Evolutionary conservation across 2,113 vertebrate genomes (phyloP).

Genomic region (Otolemur garnettii): DNA sequence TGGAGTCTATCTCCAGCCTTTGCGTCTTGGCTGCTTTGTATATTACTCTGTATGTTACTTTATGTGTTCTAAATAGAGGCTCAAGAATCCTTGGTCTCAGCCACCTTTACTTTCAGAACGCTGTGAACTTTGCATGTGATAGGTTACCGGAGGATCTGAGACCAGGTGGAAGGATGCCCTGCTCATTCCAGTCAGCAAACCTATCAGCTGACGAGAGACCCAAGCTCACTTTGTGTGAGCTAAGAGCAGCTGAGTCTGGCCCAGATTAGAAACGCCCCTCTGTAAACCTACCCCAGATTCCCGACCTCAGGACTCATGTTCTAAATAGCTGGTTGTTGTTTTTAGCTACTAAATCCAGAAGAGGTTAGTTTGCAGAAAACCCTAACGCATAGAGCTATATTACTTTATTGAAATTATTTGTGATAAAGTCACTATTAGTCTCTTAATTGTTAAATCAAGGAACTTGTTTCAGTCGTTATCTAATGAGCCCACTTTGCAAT

Average conservation of each 20-base stretch:
- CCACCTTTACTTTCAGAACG: not conserved
- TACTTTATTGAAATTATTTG: conserved; percentile 7
- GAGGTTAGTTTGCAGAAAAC: not conserved
- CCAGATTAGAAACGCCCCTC: not conserved
- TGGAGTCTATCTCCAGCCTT: not conserved
- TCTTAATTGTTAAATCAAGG: not conserved
- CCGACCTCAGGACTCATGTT: not conserved
- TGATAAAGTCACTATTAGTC: not conserved
- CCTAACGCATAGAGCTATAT: not conserved
- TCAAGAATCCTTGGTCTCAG: not conserved
- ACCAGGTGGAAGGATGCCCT: not conserved
- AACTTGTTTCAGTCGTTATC: not conserved
- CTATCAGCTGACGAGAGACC: not conserved
- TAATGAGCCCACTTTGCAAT: not conserved
- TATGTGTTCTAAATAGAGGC: not conserved
- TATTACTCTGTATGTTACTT: not conserved
- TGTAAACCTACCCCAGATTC: not conserved
- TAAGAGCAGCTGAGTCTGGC: not conserved
- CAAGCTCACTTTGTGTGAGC: not conserved
- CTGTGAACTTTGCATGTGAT: not conserved
- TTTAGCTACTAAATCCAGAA: not conserved
- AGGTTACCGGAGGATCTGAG: not conserved
- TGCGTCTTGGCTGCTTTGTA: not conserved
- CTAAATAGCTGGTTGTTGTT: not conserved
- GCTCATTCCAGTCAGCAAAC: not conserved